These are phyloP conservation scores for Podocnemis expansa DNA, from an alignment of 2,113 vertebrate species.

Conservation along the genomic window DNA sequence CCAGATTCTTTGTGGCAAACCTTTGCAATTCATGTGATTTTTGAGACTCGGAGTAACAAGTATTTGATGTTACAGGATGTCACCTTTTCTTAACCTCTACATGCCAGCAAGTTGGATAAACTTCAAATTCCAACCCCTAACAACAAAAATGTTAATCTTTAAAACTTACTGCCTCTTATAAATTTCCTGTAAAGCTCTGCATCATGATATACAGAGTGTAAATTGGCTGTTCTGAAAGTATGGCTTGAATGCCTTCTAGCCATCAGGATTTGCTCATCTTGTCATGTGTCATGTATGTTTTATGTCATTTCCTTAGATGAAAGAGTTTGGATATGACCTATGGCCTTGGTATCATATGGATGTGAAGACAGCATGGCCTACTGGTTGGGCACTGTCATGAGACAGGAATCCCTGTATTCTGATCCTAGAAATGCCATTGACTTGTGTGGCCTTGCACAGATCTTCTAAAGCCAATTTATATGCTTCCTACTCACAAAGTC, in stretches of 20 bases:
- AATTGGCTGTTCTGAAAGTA: background rate
- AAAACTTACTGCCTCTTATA: background rate
- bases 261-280: background rate
- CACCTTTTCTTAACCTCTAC: conserved; percentile 14
- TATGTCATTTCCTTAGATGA: background rate
- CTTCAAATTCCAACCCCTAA: conserved; percentile 23
- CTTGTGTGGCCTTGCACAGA: background rate
- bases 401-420: background rate
- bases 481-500: background rate
- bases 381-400: background rate
- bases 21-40: conserved; percentile 19
- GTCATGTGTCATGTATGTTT: background rate
- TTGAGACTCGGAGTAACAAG: background rate
- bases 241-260: background rate
- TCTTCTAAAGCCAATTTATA: background rate
- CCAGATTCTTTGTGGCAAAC: conserved; percentile 12
- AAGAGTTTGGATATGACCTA: background rate
- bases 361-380: background rate
- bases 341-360: background rate
- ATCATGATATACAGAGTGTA: background rate
- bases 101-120: conserved; percentile 38
- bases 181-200: background rate
- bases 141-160: conserved; percentile 29
- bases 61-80: conserved; percentile 25
- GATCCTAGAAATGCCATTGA: background rate